Percentiles rank a stretch among this genome's conserved stretches.
These are phyloP conservation scores for Drosophila vallismaia DNA, from an alignment of 2,888 invertebrate species.

Conservation along the genomic window DNA sequence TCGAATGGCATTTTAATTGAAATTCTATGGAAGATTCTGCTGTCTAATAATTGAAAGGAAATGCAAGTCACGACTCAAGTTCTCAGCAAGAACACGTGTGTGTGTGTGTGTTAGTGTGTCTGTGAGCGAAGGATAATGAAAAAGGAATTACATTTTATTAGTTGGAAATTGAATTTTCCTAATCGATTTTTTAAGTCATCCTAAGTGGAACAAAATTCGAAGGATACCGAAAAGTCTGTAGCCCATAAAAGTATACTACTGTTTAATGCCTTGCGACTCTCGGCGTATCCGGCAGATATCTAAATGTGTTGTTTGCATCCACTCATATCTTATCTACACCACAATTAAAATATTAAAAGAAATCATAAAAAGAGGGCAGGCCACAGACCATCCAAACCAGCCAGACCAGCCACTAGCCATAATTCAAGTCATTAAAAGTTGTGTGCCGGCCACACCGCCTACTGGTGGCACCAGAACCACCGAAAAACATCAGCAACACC, in stretches of 20 bases:
- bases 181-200: conserved; percentile 22
- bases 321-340: conserved; percentile 51
- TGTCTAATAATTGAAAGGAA: conserved; percentile 37
- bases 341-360: conserved; percentile 52
- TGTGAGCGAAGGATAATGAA: conserved; percentile 26
- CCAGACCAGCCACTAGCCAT: conserved; percentile 38
- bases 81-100: conserved; percentile 2
- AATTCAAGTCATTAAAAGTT: conserved; percentile 58
- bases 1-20: conserved; percentile 53
- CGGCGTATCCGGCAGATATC: conserved; percentile 28
- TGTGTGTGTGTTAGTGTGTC: conserved; percentile 4
- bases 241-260: conserved; percentile 17
- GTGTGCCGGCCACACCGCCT: conserved; percentile 25
- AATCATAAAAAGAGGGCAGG: conserved; percentile 44
- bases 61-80: conserved; percentile 47
- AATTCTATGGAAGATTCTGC: conserved; percentile 43
- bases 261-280: background rate
- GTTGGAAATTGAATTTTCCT: conserved; percentile 40
- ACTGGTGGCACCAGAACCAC: conserved; percentile 13
- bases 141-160: conserved; percentile 48
- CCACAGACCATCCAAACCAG: conserved; percentile 1
- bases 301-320: conserved; percentile 36
- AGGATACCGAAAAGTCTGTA: background rate
- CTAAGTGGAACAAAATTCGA: background rate
- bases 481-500: conserved; percentile 8